Base-by-base conservation (phyloP, 1,140 invertebrate species). In the Lepidurus packardi region DNA sequence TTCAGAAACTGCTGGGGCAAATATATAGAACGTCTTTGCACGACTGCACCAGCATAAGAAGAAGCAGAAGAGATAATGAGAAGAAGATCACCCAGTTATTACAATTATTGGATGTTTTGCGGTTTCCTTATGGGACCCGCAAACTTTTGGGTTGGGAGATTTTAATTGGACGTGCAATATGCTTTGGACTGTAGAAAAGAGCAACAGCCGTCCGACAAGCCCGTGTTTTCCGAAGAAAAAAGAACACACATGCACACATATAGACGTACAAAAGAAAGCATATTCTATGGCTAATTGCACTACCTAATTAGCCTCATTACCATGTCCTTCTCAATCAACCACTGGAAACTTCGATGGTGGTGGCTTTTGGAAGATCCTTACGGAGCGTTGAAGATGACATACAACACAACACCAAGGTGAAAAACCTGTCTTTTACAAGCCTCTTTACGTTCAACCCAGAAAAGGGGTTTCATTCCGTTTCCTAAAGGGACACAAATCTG, bases 251-350 rank as follows among this genome's bases (percentile, higher is more conserved):
- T 13, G 21, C 16, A 65, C 1, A 16, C 53, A 65, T 21, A 13
- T n/a, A 65, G 21, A 65, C 21, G n/a, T 65, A 13, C 53, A 21
- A 65, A 65, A 65, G 53, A 65, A 13, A 65, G 53, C 53, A 21
- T 4, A 34, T 34, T 34, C 34, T 65, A 65, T 21, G 53, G 53
- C 53, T 65, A 65, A 65, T 65, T 65, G 53, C 53, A 65, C 21
- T 21, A n/a, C 21, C 53, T 65, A 65, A 65, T 65, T 65, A 65
- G 53, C 53, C 53, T 65, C 53, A 65, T 65, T 65, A 65, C 53
- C 53, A 3, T 65, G 53, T 13, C 21, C 53, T 21, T 21, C 53
- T 65, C 53, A 65, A n/a, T 65, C 53, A 65, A 65, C 53, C n/a
- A 65, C 53, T 65, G 53, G 53, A 65, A 65, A 65, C 53, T 34